Conservation (phyloP, 2,797 vertebrate species). For the Chiloscyllium punctatum region DNA sequence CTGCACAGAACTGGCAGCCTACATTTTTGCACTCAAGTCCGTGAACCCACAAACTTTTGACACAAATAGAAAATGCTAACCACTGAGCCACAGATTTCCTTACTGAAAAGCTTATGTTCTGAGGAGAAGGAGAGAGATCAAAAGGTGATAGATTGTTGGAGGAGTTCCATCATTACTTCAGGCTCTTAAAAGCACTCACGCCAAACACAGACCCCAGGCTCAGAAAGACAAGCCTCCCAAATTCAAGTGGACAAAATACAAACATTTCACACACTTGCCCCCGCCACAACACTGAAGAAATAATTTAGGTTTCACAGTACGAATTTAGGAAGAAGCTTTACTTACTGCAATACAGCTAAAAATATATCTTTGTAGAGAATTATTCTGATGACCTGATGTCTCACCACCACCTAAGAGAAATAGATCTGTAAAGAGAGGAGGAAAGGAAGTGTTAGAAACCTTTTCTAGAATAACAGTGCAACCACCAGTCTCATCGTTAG, state of each 20-base stretch:
- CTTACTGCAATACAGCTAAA: slow-evolving; percentile 17
- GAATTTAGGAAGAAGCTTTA: neutral
- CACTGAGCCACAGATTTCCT: neutral
- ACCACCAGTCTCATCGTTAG: neutral
- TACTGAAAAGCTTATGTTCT: neutral
- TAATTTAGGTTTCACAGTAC: neutral
- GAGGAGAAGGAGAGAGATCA: neutral
- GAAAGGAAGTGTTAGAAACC: neutral
- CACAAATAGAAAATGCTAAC: neutral
- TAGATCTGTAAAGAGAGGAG: neutral
- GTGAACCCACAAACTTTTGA: neutral
- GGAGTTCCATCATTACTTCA: neutral
- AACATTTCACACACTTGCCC: neutral
- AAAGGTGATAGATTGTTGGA: no score
- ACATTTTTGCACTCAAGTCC: neutral
- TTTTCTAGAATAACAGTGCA: neutral
- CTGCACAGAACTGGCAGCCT: neutral
- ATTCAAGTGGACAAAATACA: neutral
- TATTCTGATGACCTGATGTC: slow-evolving; percentile 32
- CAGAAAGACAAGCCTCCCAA: neutral
- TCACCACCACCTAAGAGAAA: slow-evolving; percentile 34
- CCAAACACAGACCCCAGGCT: neutral
- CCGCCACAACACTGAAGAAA: neutral
- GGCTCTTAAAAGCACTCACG: neutral
- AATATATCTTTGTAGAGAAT: neutral